phyloP scores from a whole-genome alignment of 2,888 invertebrate species.

The Morpho helenor region DNA sequence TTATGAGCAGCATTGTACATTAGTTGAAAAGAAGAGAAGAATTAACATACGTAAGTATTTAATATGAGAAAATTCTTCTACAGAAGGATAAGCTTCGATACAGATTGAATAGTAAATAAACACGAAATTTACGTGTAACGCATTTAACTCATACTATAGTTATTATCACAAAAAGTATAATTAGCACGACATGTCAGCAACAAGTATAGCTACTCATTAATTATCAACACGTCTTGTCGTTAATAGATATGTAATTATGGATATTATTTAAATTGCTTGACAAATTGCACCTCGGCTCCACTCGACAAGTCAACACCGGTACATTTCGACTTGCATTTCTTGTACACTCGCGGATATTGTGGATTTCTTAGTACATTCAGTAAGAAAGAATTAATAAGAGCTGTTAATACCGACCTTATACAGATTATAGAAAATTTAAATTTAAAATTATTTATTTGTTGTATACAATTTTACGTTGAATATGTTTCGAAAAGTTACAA shows the following conservation, averaged over 20 bases:
- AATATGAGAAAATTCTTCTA: too few relatives aligned
- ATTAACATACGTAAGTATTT: too few relatives aligned
- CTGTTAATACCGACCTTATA: conserved; percentile 8
- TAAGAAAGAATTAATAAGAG: conserved; percentile 15
- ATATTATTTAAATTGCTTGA: conserved; percentile 77
- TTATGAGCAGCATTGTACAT: too few relatives aligned
- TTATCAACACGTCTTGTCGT: conserved; percentile 70
- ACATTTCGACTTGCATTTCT: conserved; percentile 67
- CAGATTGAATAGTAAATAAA: too few relatives aligned
- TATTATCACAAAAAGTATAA: background rate
- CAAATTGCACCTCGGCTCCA: conserved; percentile 45
- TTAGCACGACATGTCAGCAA: conserved; percentile 13
- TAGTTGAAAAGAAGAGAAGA: too few relatives aligned
- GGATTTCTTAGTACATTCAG: conserved; percentile 21
- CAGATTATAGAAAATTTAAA: too few relatives aligned
- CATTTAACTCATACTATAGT: too few relatives aligned
- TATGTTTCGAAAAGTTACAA: too few relatives aligned
- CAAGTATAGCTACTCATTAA: conserved; percentile 54
- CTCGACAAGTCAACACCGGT: conserved; percentile 57
- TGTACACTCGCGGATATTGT: conserved; percentile 48
- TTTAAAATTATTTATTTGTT: too few relatives aligned
- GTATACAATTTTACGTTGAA: too few relatives aligned
- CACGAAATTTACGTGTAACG: too few relatives aligned
- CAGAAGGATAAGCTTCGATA: too few relatives aligned
- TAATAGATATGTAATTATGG: conserved; percentile 77